These are phyloP conservation scores for Protonibea diacanthus DNA, from an alignment of 2,797 vertebrate genomes.

Conservation along the genomic window DNA sequence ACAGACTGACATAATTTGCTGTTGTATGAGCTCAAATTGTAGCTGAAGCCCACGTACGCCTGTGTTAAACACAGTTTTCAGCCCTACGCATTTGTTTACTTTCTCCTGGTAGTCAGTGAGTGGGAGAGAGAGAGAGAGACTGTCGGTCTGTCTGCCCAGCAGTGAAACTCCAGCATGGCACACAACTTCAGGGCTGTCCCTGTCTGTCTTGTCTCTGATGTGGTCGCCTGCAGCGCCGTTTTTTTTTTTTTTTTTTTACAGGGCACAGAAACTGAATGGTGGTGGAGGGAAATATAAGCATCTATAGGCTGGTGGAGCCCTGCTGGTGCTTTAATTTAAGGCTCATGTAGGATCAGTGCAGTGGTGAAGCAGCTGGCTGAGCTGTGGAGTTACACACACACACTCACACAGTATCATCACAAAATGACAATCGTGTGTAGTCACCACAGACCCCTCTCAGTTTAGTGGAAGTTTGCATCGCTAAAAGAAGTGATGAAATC, in stretches of 20 bases:
- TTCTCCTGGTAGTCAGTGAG: conserved; percentile 50
- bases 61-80: conserved; percentile 13
- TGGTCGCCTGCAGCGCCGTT: conserved; percentile 64
- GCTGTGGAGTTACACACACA: neutral
- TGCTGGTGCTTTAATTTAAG: conserved; percentile 48
- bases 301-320: conserved; percentile 7
- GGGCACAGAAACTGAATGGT: conserved; percentile 33
- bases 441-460: neutral
- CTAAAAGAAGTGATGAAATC: conserved; percentile 15
- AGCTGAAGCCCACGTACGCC: conserved; percentile 4
- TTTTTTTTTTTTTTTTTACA: conserved; percentile 24
- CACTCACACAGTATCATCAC: neutral
- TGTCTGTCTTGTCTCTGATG: conserved; percentile 65
- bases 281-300: conserved; percentile 47
- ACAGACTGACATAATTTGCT: neutral
- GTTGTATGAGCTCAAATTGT: neutral
- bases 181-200: conserved; percentile 43
- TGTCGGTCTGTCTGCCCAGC: conserved; percentile 36
- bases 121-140: conserved; percentile 25
- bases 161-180: conserved; percentile 56
- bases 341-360: conserved; percentile 11
- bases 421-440: neutral
- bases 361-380: conserved; percentile 9
- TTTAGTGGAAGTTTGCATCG: neutral
- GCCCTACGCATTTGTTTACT: conserved; percentile 61